These are phyloP conservation scores for Valencia hispanica DNA, from an alignment of 2,797 vertebrate species.

Conservation along the genomic window DNA sequence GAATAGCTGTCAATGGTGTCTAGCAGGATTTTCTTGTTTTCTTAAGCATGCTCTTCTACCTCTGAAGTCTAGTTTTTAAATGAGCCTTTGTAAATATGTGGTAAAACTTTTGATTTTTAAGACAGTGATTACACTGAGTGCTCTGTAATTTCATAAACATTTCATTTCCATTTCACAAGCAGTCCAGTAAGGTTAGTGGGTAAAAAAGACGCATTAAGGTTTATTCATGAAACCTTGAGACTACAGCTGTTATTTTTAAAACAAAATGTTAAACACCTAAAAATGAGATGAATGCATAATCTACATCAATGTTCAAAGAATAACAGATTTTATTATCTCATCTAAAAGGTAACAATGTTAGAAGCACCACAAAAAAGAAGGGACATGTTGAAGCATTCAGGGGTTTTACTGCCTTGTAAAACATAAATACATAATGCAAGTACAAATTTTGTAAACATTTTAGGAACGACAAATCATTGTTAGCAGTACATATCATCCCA, in stretches of 20 bases:
- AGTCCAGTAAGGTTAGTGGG: neutral
- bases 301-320: neutral
- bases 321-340: neutral
- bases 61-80: neutral
- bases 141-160: neutral
- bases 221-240: neutral
- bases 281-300: neutral
- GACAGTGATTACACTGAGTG: neutral
- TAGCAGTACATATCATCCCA: neutral
- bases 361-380: neutral
- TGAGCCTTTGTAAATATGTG: neutral
- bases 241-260: neutral
- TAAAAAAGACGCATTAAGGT: neutral
- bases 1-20: conserved; percentile 35
- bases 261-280: neutral
- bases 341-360: neutral
- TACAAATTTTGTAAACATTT: neutral
- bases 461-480: neutral
- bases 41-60: neutral
- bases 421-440: no score
- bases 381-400: neutral
- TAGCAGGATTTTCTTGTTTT: conserved; percentile 18
- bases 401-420: neutral
- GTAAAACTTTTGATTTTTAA: neutral
- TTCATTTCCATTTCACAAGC: neutral